Evolutionary conservation across 2,797 vertebrate species (phyloP), one percentile per base, ranked within the genome.

Genomic region (Pipistrellus kuhlii): DNA sequence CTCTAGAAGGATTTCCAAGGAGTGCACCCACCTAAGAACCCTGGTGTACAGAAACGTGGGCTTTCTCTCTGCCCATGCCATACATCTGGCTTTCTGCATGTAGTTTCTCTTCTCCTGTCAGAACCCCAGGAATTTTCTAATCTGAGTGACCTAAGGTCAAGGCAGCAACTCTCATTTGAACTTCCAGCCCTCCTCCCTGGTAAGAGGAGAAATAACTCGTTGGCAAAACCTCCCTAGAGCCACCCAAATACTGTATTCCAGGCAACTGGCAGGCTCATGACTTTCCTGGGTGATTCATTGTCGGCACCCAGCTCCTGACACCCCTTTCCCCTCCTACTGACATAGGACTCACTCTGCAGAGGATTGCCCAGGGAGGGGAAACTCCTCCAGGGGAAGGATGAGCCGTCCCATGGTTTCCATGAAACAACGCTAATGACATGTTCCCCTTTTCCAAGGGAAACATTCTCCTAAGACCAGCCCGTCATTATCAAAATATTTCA

Each of bases 281-380:
- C 38, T 87, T 80, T 73, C 69, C 71, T 55, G 66, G 85, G 20
- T 80, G 71, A 85, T 66, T 55, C 48, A 62, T 18, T 41, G 9
- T 85, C 57, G 87, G 78, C 18, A n/a, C 27, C n/a, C 17, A 11
- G 30, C 18, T 25, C 35, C 53, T 23, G 14, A 35, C n/a, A 35
- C 30, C 38, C 12, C 35, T 48, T 18, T 71, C 38, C 55, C 73
- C 73, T 88, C 69, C 89, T 32, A 78, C 18, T 46, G 88, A 41
- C 9, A 68, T 35, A 90, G 66, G 86, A 77, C 30, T 92, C 55
- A 71, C 35, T 85, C 87, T 89, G 76, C 69, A 80, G 83, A 91
- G 71, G 21, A 20, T 15, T 84, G 46, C n/a, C 32, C 20, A 44
- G 53, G 66, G 46, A 69, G n/a, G 6, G 20, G 66, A 84, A 85